phyloP scores from a whole-genome alignment of 2,113 vertebrate genomes.

The Raphicerus campestris region DNA sequence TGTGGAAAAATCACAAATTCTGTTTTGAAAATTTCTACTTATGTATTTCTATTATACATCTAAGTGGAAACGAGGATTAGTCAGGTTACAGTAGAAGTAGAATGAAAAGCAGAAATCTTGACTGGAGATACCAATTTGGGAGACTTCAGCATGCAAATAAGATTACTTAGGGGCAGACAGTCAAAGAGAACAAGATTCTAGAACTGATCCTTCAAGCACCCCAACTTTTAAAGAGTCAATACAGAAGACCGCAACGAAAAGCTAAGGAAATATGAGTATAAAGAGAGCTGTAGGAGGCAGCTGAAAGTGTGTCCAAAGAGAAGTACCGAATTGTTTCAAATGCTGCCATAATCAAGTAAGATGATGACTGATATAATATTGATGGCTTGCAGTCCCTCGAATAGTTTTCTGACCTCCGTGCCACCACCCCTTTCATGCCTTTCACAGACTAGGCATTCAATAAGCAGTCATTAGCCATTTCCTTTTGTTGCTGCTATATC shows the following conservation, averaged over 20 bases:
- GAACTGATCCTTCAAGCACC: neutral
- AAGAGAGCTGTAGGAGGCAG: neutral
- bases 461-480: neutral
- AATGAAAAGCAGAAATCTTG: neutral
- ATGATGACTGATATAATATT: neutral
- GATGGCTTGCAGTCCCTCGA: neutral
- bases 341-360: neutral
- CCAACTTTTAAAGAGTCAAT: neutral
- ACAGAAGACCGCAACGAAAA: neutral
- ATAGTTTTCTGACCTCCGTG: neutral
- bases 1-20: neutral
- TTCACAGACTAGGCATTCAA: neutral
- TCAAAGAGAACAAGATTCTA: neutral
- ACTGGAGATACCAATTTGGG: neutral
- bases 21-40: neutral
- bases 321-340: neutral
- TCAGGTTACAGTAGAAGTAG: rapidly evolving
- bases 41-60: neutral
- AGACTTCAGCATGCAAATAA: neutral
- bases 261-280: rapidly evolving
- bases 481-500: neutral
- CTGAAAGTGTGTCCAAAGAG: neutral
- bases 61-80: too few species aligned
- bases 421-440: neutral
- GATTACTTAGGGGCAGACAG: rapidly evolving